Evolutionary conservation across 2,888 invertebrate species (phyloP).

Genomic region (Hymenopus coronatus): DNA sequence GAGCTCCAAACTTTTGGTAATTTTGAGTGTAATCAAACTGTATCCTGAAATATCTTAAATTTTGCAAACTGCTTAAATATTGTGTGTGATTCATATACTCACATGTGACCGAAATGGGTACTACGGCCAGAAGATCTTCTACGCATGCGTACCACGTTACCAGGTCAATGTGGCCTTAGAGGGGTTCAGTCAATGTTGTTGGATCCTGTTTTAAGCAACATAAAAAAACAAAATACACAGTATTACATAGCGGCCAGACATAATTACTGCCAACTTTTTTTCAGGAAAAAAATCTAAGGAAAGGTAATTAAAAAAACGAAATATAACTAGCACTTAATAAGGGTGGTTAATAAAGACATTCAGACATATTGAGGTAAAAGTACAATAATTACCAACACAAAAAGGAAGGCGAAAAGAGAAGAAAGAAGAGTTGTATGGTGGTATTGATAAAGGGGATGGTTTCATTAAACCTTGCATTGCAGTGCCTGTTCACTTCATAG

Average conservation of each 20-base stretch:
- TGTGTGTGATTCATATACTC: slow-evolving; percentile 57
- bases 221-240: neutral
- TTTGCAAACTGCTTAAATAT: slow-evolving; percentile 18
- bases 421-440: no score
- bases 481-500: no score
- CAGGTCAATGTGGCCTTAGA: slow-evolving; percentile 30
- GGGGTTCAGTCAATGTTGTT: slow-evolving; percentile 28
- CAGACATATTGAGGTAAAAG: no score
- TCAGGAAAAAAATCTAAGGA: neutral
- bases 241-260: neutral
- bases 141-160: slow-evolving; percentile 67
- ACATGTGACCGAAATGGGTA: slow-evolving; percentile 89
- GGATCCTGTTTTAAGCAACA: neutral
- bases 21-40: slow-evolving; percentile 40
- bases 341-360: no score
- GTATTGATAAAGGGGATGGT: no score
- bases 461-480: no score
- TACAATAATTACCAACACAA: no score
- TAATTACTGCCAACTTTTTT: neutral
- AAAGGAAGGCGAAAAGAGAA: no score
- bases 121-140: slow-evolving; percentile 75
- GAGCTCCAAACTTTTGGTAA: neutral
- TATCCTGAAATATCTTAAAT: slow-evolving; percentile 33
- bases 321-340: no score
- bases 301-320: no score